Percentiles rank a stretch among this genome's conserved stretches.
Evolutionary conservation across 64 coral and sea anemone genomes (phyloP).

Genomic region (Acropora tenuis): DNA sequence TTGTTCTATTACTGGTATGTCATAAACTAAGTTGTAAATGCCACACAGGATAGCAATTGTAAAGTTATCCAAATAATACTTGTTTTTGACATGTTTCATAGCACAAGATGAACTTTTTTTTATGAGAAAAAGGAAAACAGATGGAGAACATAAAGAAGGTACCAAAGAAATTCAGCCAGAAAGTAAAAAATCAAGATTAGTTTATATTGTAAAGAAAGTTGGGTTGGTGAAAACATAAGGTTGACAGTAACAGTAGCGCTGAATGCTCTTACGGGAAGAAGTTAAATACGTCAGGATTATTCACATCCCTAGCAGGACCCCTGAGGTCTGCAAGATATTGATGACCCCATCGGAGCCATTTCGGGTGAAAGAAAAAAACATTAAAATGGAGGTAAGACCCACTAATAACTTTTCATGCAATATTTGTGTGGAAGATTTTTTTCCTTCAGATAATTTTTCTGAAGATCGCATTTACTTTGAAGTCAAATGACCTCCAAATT

Average conservation of each 20-base stretch:
- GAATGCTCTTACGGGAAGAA: background rate
- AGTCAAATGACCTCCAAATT: no score
- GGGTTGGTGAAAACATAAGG: background rate
- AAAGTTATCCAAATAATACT: no score
- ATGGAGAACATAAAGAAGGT: background rate
- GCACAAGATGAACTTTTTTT: background rate
- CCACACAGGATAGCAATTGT: no score
- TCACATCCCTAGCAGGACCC: slow-evolving; percentile 10
- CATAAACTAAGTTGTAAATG: no score
- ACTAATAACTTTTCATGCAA: no score
- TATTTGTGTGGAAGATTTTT: no score
- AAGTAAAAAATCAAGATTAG: background rate
- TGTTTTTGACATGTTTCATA: no score
- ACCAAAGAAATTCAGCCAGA: background rate
- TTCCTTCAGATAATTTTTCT: no score
- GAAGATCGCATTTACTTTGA: no score
- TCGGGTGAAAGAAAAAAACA: background rate
- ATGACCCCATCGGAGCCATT: slow-evolving; percentile 49
- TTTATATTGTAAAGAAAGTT: background rate
- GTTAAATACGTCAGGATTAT: background rate
- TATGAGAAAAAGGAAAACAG: background rate
- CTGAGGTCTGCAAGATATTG: slow-evolving; percentile 14
- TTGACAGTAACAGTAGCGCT: background rate
- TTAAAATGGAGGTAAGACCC: slow-evolving; percentile 41
- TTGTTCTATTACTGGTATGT: no score